phyloP scores from a whole-genome alignment of 2,888 invertebrate species.

The Bellardia pandia region DNA sequence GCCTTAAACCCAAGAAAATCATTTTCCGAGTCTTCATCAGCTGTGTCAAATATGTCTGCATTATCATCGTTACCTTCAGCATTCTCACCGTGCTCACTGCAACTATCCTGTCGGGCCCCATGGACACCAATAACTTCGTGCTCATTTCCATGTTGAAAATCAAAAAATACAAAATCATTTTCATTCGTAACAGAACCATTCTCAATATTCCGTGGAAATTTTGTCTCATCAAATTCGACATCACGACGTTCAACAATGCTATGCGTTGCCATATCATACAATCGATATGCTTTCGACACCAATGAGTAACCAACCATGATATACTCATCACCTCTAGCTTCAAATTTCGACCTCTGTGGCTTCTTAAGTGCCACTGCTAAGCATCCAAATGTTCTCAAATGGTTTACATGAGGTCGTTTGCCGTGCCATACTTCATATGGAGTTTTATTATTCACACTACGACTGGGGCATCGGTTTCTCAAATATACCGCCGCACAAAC shows the following conservation, averaged over 20 bases:
- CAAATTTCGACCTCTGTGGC: conserved; percentile 50
- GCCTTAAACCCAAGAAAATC: conserved; percentile 23
- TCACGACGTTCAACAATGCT: conserved; percentile 60
- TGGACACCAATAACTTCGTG: neutral
- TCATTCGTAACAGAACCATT: neutral
- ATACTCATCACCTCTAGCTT: conserved; percentile 53
- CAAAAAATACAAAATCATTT: neutral
- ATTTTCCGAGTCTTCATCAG: conserved; percentile 25
- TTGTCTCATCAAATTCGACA: conserved; percentile 58
- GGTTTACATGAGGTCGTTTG: conserved; percentile 61
- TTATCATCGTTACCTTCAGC: neutral
- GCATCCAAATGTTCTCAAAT: conserved; percentile 66
- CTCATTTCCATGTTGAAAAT: neutral
- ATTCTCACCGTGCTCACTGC: neutral
- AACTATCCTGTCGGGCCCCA: neutral
- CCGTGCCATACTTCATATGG: conserved; percentile 71
- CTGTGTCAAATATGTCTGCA: conserved; percentile 26
- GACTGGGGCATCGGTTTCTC: conserved; percentile 67
- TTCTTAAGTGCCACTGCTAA: conserved; percentile 64
- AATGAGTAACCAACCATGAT: conserved; percentile 55
- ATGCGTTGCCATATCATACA: conserved; percentile 61
- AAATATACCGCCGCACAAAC: conserved; percentile 71
- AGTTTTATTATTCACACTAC: conserved; percentile 62
- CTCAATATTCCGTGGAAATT: neutral
- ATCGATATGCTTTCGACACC: conserved; percentile 55